Base-by-base conservation (phyloP, 2,888 invertebrate species). In the Agrochola litura region DNA sequence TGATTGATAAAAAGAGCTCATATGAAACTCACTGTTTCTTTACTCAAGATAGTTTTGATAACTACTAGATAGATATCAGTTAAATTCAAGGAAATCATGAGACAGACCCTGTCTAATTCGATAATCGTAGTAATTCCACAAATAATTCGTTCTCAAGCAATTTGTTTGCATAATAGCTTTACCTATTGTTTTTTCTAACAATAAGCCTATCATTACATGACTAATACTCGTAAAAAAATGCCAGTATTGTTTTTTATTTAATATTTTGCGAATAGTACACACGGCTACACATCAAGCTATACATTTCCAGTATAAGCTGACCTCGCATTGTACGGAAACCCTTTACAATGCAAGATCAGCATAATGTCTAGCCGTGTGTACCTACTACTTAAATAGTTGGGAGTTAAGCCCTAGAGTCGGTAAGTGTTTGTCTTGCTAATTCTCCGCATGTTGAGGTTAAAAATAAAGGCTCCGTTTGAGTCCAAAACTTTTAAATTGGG, bases 131-230 rank as follows among this genome's bases (percentile, higher is more conserved):
- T 82, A 46, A 63, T 80, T 65, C 12, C 19, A 54, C 22, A 68
- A 64, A 67, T 54, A 65, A 60, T 54, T 25, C 9, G 19, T 82
- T 63, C 76, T 71, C 77, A 67, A 76, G 77, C 70, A 76, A 81
- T 82, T 82, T 76, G 41, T 76, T 30, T 43, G 37, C 49, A 63
- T 46, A 41, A 54, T 63, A 76, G 67, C 52, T 82, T 49, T 52
- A 14, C 6, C 56, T 63, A 68, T 76, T 81, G 52, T 76, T 37
- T 43, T 79, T 65, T 49, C 63, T 66, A 19, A 70, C 54, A 69
- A 56, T 69, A 66, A 14, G 37, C 46, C 19, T 54, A 12, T 58
- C 22, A 72, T 65, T 61, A 49, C 16, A 43, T 49, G 41, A 16
- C 37, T 37, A 49, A 52, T 54, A 65, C 54, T 73, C 10, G 30